phyloP scores from a whole-genome alignment of 2,797 vertebrate genomes.

The Kryptopterus vitreolus region DNA sequence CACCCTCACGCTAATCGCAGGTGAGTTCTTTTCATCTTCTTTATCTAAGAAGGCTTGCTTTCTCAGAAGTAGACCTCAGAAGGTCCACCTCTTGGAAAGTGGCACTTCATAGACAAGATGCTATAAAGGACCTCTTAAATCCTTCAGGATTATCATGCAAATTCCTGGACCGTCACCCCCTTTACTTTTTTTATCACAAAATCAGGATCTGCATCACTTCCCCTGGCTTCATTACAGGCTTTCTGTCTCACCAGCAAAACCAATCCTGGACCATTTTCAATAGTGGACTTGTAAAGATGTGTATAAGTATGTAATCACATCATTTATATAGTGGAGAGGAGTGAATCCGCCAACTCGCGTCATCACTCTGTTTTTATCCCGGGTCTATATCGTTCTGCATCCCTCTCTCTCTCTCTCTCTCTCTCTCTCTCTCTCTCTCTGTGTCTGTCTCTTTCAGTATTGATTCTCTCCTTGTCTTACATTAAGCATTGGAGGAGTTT shows the following conservation, averaged over 20 bases:
- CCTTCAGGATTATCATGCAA: background rate
- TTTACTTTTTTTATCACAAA: background rate
- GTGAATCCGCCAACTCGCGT: constrained; percentile 24
- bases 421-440: background rate
- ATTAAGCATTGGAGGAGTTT: constrained; percentile 35
- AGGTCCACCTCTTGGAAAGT: background rate
- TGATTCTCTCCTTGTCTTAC: constrained; percentile 61
- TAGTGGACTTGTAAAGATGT: background rate
- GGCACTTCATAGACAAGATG: background rate
- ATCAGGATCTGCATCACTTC: background rate
- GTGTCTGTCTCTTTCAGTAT: constrained; percentile 43
- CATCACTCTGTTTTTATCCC: constrained; percentile 27
- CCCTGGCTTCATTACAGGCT: background rate
- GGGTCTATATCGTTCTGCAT: constrained; percentile 1
- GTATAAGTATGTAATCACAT: background rate
- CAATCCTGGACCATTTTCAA: background rate
- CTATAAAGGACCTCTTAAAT: background rate
- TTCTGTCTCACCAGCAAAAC: background rate
- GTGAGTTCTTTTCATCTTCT: constrained; percentile 66
- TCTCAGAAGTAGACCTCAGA: background rate
- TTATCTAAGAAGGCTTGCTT: too few species aligned
- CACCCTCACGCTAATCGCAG: constrained; percentile 82
- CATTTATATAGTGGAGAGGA: background rate
- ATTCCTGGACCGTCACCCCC: background rate
- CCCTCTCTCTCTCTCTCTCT: constrained; percentile 8